phyloP scores from a whole-genome alignment of 1,140 invertebrate genomes.

The Ceratosolen fusciceps region DNA sequence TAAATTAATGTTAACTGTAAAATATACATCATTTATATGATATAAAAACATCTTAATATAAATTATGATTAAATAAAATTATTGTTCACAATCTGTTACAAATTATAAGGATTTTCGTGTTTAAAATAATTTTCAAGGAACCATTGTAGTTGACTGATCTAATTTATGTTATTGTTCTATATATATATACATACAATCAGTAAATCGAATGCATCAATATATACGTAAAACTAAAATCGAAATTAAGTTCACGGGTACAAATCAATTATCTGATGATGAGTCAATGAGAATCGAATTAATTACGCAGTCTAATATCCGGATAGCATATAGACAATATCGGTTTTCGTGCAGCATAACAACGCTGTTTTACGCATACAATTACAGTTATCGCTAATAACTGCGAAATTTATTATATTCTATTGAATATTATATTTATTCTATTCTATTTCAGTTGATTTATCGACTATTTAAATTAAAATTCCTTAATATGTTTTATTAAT shows the following conservation, averaged over 20 bases:
- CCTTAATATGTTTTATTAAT: constrained; percentile 38
- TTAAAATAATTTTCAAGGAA: too few relatives aligned
- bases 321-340: constrained; percentile 47
- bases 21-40: too few relatives aligned
- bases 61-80: too few relatives aligned
- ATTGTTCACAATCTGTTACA: too few relatives aligned
- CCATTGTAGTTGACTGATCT: neutral
- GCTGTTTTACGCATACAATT: neutral
- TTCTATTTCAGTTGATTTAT: neutral
- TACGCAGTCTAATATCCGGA: constrained; percentile 56
- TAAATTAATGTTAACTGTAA: too few relatives aligned
- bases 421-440: constrained; percentile 39
- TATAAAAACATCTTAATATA: too few relatives aligned
- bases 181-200: neutral
- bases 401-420: constrained; percentile 51
- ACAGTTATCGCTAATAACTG: constrained; percentile 7
- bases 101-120: too few relatives aligned
- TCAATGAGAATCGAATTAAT: constrained; percentile 34
- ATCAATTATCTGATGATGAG: constrained; percentile 43
- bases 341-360: neutral
- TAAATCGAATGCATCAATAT: neutral
- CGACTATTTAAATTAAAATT: constrained; percentile 34
- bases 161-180: neutral
- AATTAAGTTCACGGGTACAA: constrained; percentile 12
- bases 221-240: constrained; percentile 1